Conservation (phyloP, 2,888 invertebrate genomes). For the Tryphoninae sp. region DNA sequence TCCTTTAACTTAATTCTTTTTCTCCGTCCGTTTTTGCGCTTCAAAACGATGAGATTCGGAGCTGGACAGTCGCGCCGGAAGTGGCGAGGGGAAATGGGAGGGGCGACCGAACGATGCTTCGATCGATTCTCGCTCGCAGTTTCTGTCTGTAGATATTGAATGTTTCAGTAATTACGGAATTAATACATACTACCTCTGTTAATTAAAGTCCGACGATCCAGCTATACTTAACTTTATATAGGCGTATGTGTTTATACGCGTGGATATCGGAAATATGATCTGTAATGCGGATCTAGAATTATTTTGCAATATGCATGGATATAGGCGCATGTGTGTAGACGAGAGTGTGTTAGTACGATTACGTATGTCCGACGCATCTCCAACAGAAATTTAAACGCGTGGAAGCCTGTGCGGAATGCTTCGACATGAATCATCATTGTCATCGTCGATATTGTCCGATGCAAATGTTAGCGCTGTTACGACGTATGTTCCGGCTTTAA, state of each 20-base stretch:
- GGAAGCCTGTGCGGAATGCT: not conserved
- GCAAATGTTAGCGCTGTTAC: constrained; percentile 1
- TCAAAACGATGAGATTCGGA: constrained; percentile 38
- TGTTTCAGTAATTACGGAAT: not conserved
- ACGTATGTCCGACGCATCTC: not conserved
- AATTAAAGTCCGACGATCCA: not conserved
- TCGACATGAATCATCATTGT: not conserved
- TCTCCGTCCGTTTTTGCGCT: constrained; percentile 29
- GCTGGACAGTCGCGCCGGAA: constrained; percentile 8
- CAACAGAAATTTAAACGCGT: not conserved
- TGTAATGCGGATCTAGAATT: not conserved
- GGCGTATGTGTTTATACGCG: not conserved
- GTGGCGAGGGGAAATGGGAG: not conserved
- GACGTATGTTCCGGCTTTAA: not conserved
- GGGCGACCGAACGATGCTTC: not conserved
- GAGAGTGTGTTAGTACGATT: not conserved
- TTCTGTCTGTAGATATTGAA: not conserved
- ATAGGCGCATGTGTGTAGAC: not conserved
- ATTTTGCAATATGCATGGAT: not conserved
- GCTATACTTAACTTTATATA: not conserved
- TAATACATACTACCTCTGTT: not conserved
- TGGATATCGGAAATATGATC: not conserved
- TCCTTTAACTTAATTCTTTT: constrained; percentile 66
- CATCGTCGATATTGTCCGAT: not conserved
- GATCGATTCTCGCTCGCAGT: not conserved